Percentiles rank a stretch among this genome's conserved stretches.
phyloP scores from a whole-genome alignment of 1,140 invertebrate genomes.

The Dinoponera quadriceps region DNA sequence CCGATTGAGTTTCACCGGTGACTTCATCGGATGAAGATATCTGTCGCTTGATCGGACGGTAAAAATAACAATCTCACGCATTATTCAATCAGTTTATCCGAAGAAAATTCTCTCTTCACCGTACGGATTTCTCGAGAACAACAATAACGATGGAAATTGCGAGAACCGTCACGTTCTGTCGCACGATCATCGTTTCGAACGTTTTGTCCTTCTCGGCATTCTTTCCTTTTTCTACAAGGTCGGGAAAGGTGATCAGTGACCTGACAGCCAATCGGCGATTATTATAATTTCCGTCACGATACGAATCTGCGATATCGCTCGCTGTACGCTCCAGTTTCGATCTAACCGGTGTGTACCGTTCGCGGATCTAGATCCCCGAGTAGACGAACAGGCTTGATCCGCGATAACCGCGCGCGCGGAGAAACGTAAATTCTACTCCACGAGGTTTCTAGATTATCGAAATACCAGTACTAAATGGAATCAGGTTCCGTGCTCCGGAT shows the following conservation, averaged over 20 bases:
- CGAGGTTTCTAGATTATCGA: constrained; percentile 74
- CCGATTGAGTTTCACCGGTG: no score
- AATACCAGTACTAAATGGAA: constrained; percentile 69
- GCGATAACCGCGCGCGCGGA: constrained; percentile 56
- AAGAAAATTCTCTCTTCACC: no score
- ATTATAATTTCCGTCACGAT: constrained; percentile 52
- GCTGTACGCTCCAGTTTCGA: constrained; percentile 50
- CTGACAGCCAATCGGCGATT: background rate
- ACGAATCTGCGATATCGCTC: constrained; percentile 26
- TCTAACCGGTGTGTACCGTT: constrained; percentile 56
- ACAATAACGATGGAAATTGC: background rate
- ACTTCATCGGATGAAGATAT: no score
- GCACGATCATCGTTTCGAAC: background rate
- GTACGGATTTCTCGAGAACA: no score
- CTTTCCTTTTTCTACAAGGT: background rate
- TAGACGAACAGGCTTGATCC: constrained; percentile 65
- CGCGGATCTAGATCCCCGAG: constrained; percentile 60
- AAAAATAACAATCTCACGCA: no score
- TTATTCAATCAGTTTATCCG: no score
- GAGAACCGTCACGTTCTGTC: background rate
- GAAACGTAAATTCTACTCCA: constrained; percentile 69
- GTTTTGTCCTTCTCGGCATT: background rate
- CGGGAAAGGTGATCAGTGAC: background rate
- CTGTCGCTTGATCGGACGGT: no score
- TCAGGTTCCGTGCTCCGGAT: constrained; percentile 68